Percentiles rank a stretch among this genome's conserved stretches.
phyloP scores from a whole-genome alignment of 2,113 vertebrate species.

The Xiphophorus hellerii region DNA sequence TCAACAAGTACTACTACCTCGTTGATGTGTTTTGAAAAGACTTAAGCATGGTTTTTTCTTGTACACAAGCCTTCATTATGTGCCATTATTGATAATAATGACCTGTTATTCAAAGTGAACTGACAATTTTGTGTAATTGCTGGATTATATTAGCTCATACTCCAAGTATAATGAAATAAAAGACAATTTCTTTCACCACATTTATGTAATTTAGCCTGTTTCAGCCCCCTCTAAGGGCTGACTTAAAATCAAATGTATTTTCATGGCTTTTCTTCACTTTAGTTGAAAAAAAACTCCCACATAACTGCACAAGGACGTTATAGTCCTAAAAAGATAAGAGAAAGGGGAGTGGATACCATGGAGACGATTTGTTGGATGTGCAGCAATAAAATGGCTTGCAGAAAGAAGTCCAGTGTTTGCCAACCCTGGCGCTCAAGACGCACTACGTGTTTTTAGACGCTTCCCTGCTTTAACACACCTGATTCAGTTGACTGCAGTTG shows the following conservation, averaged over 20 bases:
- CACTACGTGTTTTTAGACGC: too few relatives aligned
- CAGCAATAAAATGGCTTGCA: neutral
- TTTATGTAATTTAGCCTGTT: neutral
- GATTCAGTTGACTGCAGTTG: too few relatives aligned
- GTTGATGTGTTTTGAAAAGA: conserved; percentile 24
- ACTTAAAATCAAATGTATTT: neutral
- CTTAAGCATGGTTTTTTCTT: neutral
- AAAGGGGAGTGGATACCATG: neutral
- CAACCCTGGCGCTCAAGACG: too few relatives aligned
- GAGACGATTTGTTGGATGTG: neutral
- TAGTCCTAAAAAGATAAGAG: too few relatives aligned
- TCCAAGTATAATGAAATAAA: neutral
- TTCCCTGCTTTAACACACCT: too few relatives aligned
- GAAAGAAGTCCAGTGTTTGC: too few relatives aligned
- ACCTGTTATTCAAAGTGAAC: neutral
- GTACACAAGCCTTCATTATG: neutral
- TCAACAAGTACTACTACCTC: neutral
- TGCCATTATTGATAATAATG: neutral
- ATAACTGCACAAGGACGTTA: too few relatives aligned
- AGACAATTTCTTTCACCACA: neutral
- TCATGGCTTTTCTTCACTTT: neutral
- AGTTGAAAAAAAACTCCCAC: neutral
- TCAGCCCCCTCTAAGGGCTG: neutral
- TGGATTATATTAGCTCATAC: neutral
- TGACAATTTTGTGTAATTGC: neutral